Evolutionary conservation across 2,888 invertebrate species (phyloP), one percentile per base, ranked within the genome.

Genomic region (Acrobasis consociella): DNA sequence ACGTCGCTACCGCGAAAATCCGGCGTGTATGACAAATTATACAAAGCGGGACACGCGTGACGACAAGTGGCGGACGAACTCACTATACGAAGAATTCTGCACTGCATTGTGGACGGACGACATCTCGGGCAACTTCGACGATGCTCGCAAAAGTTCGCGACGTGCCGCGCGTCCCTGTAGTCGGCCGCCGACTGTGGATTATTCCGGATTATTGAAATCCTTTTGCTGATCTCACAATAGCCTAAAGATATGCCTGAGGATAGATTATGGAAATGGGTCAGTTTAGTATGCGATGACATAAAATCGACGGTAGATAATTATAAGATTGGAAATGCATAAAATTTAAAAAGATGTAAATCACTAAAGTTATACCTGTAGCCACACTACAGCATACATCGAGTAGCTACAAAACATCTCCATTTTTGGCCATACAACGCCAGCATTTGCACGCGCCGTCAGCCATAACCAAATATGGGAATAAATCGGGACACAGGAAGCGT

Each of bases 101-200:
- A 67, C 55, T 71, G 67, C 67, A 71, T 62, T 58, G 50, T 60
- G 42, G 42, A 65, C 64, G 65, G 65, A 71, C 71, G 72, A 72
- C 73, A 63, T 63, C 71, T 68, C 69, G 67, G 68, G 60, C 73
- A 77, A 80, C 74, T 78, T 68, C 67, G 69, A 31, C 73, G 67
- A 70, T 65, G 71, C 71, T 70, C 66, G 69, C 72, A 75, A 46
- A 81, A 83, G 74, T 80, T 79, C 64, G 64, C 63, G 71, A 82
- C 83, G 83, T 84, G 83, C 71, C 71, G 66, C 61, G 81, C 75
- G 76, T 82, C 65, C 42, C 16, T 5, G 13, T 8, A 7, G 49
- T 7, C 49, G 49, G n/a, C 16, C 15, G 5, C 50, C 2, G 50
- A 9, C 11, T 16, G 50, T 62, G 65, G 65, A 69, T 69, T 66